Evolutionary conservation across 2,888 invertebrate genomes (phyloP).

Genomic region (Chalcosyrphus nemorum): DNA sequence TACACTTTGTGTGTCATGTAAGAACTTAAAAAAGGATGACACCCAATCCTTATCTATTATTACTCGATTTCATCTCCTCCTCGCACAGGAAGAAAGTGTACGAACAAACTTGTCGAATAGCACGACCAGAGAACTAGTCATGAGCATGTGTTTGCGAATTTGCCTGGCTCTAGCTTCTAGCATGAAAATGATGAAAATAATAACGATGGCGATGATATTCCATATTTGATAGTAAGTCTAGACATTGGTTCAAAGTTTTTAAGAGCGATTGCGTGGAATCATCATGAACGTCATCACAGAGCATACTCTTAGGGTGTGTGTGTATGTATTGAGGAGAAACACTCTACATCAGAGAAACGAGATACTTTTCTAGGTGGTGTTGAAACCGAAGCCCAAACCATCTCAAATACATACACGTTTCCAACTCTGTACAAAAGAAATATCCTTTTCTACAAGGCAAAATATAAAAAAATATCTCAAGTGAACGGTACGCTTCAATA

Average conservation of each 20-base stretch:
- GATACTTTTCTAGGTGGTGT: slow-evolving; percentile 63
- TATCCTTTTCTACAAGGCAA: slow-evolving; percentile 64
- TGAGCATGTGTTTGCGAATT: slow-evolving; percentile 43
- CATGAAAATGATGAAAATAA: slow-evolving; percentile 33
- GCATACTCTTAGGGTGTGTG: too few species aligned
- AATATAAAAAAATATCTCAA: slow-evolving; percentile 55
- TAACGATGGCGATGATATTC: slow-evolving; percentile 74
- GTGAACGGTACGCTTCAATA: slow-evolving; percentile 48
- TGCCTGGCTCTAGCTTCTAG: slow-evolving; percentile 21
- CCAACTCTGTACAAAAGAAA: slow-evolving; percentile 22
- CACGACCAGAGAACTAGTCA: slow-evolving; percentile 55
- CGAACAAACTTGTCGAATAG: slow-evolving; percentile 47
- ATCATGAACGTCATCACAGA: slow-evolving; percentile 39
- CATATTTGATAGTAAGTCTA: slow-evolving; percentile 77
- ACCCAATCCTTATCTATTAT: slow-evolving; percentile 82
- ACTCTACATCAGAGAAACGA: slow-evolving; percentile 54
- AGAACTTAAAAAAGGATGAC: slow-evolving; percentile 78
- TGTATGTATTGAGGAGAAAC: slow-evolving; percentile 36
- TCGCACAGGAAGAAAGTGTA: slow-evolving; percentile 28
- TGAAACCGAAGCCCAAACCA: slow-evolving; percentile 6
- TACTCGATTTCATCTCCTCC: slow-evolving; percentile 80
- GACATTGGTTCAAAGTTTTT: slow-evolving; percentile 77
- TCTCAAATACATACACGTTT: neutral
- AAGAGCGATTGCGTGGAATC: slow-evolving; percentile 72
- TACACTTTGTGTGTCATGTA: slow-evolving; percentile 74